Evolutionary conservation across 2,888 invertebrate species (phyloP), one percentile per base, ranked within the genome.

Genomic region (Oxytorus armatus): DNA sequence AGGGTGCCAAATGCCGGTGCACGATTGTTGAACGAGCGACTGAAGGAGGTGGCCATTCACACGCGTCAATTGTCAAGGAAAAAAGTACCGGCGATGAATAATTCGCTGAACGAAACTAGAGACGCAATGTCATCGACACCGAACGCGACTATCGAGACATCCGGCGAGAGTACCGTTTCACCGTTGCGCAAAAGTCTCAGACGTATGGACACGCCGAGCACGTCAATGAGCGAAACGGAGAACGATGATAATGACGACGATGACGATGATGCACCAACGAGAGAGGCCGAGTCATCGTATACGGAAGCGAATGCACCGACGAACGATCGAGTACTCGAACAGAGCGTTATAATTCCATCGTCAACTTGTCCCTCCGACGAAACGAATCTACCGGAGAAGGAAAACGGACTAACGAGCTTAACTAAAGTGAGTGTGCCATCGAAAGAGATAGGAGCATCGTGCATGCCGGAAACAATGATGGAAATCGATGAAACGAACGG

Each of bases 1-100:
- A 92, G 92, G 80, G 85, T 91, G 79, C 92, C 92, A 68, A 86
- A 85, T 10, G 86, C 88, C 33, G 90, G 90, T 49, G 89, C 87
- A 42, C 87, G 89, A 73, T 84, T 89, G 65, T 85, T 92, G 57
- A 89, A 87, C 77, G 87, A 85, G 66, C 88, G 86, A 69, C 70
- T 91, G 33, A 90, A 89, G 68, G 89, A 91, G 78, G 88, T 92
- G n/a, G 90, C 88, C 16, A 85, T 78, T 83, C 90, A 89, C 55
- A 88, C 89, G 1, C 86, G 89, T 61, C 87, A 89, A 75, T 83
- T 92, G 44, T 86, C 86, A 4, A 88, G 79, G 47, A 89, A 88
- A 29, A 87, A 83, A 78, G 83, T 84, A 42, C 81, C 85, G 8
- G 72, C 77, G 11, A 68, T 81, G 16, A 69, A 79, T 73, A 61